A percentile compares a stretch with the other conserved stretches of the same genome.
These are phyloP conservation scores for Globia sparganii DNA, from an alignment of 2,888 invertebrate genomes.

Conservation along the genomic window DNA sequence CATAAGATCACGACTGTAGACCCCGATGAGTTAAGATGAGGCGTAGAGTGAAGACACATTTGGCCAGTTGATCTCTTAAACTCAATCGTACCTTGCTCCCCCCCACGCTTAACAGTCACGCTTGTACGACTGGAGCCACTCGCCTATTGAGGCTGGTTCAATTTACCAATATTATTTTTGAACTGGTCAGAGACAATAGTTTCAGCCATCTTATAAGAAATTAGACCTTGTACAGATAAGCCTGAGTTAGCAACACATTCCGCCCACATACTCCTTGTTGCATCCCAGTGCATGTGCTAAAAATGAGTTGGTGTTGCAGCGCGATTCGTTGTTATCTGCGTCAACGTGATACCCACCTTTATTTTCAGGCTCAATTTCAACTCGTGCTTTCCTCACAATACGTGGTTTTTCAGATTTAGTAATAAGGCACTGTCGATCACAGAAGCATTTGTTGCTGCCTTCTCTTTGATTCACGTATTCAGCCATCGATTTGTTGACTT, in stretches of 20 bases:
- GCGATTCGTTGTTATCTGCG: neutral
- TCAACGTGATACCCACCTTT: neutral
- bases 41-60: neutral
- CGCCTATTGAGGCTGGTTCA: neutral
- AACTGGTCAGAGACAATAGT: neutral
- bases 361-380: constrained; percentile 17
- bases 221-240: neutral
- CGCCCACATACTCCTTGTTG: neutral
- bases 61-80: too few species aligned
- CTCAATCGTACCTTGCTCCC: too few species aligned
- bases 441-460: constrained; percentile 40
- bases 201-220: neutral
- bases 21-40: neutral
- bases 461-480: constrained; percentile 30
- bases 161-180: neutral
- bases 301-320: neutral
- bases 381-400: constrained; percentile 23
- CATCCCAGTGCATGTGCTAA: neutral
- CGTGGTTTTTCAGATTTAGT: constrained; percentile 30
- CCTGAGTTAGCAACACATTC: neutral
- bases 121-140: neutral
- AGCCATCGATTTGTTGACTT: constrained; percentile 51
- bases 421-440: constrained; percentile 58
- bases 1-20: neutral
- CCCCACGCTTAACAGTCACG: neutral